Percentiles rank a stretch among this genome's conserved stretches.
These are phyloP conservation scores for Pampus argenteus DNA, from an alignment of 2,797 vertebrate genomes.

Conservation along the genomic window DNA sequence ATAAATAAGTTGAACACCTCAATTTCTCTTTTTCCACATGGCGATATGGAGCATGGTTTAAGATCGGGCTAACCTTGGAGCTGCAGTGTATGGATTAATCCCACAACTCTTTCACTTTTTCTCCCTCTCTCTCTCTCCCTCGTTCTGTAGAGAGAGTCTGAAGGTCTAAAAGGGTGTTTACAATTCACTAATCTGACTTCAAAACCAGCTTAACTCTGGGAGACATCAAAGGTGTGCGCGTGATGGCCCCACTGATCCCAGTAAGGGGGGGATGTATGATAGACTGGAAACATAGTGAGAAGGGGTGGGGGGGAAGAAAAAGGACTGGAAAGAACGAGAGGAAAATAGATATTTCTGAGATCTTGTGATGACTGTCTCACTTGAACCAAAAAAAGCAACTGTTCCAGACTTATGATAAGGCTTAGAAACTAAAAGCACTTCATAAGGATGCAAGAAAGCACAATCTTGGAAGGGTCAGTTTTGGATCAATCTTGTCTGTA, in stretches of 20 bases:
- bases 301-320: slow-evolving; percentile 43
- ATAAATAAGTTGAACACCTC: slow-evolving; percentile 50
- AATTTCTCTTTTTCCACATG: slow-evolving; percentile 53
- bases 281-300: slow-evolving; percentile 82
- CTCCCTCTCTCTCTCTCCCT: slow-evolving; percentile 66
- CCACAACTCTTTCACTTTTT: slow-evolving; percentile 74
- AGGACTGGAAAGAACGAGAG: slow-evolving; percentile 45
- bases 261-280: slow-evolving; percentile 83
- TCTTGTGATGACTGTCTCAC: slow-evolving; percentile 80
- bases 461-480: background rate
- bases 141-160: slow-evolving; percentile 74
- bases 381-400: slow-evolving; percentile 55
- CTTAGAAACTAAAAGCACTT: slow-evolving; percentile 46
- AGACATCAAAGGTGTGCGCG: slow-evolving; percentile 86
- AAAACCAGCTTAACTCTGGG: slow-evolving; percentile 85
- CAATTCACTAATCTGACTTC: slow-evolving; percentile 86
- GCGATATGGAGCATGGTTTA: slow-evolving; percentile 51
- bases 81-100: slow-evolving; percentile 75
- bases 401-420: slow-evolving; percentile 60
- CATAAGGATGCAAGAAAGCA: slow-evolving; percentile 1
- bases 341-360: slow-evolving; percentile 75
- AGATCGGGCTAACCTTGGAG: slow-evolving; percentile 70
- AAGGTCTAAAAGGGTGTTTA: slow-evolving; percentile 85
- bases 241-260: slow-evolving; percentile 85
- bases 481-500: slow-evolving; percentile 23